A percentile compares a stretch with the other conserved stretches of the same genome.
phyloP scores from a whole-genome alignment of 1,140 invertebrate genomes.

The Drosophila subpulchrella region DNA sequence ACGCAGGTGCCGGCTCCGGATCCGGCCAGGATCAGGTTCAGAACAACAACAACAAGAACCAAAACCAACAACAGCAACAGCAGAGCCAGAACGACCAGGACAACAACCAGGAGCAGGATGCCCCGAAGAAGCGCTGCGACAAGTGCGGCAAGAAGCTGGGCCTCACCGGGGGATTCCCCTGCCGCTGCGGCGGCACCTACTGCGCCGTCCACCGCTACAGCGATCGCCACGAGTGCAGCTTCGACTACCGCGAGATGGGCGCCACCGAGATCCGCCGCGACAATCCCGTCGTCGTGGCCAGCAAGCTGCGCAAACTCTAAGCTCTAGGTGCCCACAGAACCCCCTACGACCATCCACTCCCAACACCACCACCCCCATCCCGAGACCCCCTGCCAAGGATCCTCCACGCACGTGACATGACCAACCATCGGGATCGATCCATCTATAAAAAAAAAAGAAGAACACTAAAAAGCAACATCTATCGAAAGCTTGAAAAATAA shows the following conservation, averaged over 20 bases:
- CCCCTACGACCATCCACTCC: too few relatives aligned
- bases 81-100: too few relatives aligned
- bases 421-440: neutral
- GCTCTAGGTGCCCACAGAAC: too few relatives aligned
- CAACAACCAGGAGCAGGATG: too few relatives aligned
- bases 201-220: slow-evolving; percentile 64
- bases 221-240: slow-evolving; percentile 70
- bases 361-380: too few relatives aligned
- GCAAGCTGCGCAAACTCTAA: slow-evolving; percentile 54
- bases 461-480: neutral
- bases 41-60: too few relatives aligned
- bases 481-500: too few relatives aligned
- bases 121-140: slow-evolving; percentile 47
- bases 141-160: slow-evolving; percentile 70
- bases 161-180: slow-evolving; percentile 55
- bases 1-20: neutral
- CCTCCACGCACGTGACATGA: too few relatives aligned
- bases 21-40: neutral
- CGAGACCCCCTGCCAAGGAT: too few relatives aligned
- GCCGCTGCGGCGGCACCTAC: slow-evolving; percentile 62
- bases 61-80: too few relatives aligned
- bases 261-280: slow-evolving; percentile 64
- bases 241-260: slow-evolving; percentile 67
- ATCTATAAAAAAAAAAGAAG: neutral
- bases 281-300: slow-evolving; percentile 55